Percentiles rank a stretch among this genome's conserved stretches.
Conservation (phyloP, 2,113 vertebrate genomes). For the Sprattus sprattus region DNA sequence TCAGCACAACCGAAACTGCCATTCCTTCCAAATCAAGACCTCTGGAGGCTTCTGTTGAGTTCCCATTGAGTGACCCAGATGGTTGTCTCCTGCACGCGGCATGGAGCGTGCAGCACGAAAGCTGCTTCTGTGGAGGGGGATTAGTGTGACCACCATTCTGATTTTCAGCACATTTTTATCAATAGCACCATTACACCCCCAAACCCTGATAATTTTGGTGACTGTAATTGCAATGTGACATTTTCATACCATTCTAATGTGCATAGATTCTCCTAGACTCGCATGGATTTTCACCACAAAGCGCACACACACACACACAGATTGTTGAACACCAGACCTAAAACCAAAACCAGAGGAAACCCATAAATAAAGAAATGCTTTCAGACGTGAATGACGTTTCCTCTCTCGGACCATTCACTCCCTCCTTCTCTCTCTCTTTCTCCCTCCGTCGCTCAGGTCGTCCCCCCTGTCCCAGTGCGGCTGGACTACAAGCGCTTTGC, state of each 20-base stretch:
- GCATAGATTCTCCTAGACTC: not conserved
- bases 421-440: not conserved
- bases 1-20: too few relatives aligned
- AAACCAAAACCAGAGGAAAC: not conserved
- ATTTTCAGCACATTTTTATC: not conserved
- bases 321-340: not conserved
- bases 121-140: not conserved
- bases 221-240: not conserved
- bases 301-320: not conserved
- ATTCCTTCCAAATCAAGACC: too few relatives aligned
- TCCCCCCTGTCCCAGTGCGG: slow-evolving; percentile 81
- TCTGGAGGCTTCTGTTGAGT: too few relatives aligned
- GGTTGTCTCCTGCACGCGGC: not conserved
- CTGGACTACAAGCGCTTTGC: slow-evolving; percentile 76
- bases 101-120: not conserved
- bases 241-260: not conserved
- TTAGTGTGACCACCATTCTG: not conserved
- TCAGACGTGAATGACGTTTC: not conserved
- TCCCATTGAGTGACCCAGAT: not conserved
- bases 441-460: slow-evolving; percentile 73
- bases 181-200: not conserved
- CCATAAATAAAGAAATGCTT: not conserved
- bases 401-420: not conserved
- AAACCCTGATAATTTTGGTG: not conserved
- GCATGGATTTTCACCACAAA: not conserved